Evolutionary conservation across 2,797 vertebrate species (phyloP), one percentile per base, ranked within the genome.

Genomic region (Notolabrus celidotus): DNA sequence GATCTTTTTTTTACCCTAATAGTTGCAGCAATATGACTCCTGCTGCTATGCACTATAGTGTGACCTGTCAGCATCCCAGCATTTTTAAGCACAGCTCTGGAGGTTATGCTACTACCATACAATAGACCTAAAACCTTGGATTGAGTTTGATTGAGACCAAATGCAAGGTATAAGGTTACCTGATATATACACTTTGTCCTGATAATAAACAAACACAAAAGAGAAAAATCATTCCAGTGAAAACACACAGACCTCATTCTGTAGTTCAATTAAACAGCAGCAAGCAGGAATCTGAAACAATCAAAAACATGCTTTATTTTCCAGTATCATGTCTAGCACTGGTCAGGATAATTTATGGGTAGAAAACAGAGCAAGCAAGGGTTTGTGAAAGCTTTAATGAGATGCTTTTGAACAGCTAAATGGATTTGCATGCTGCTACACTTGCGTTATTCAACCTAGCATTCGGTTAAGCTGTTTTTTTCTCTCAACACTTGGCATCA

Each of bases 391-490:
- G 51, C 65, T 51, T 57, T 61, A 64, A 79, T 76, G 53, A 81
- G 67, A 71, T 70, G 52, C 55, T 78, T 65, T 36, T 71, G 58
- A 86, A 66, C 29, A 62, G 23, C 47, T 59, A 36, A 83, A 79
- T 65, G 36, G 45, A 76, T 81, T 61, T 59, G 56, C 67, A 67
- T 55, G 71, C 64, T 38, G 64, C 54, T 47, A 58, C 64, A 56
- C 56, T 79, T 41, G 6, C 10, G 11, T 57, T 63, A 59, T 41
- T 69, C 47, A 59, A 43, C 19, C 15, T 31, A 58, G 42, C 55
- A 33, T 58, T 73, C 16, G n/a, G 6, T 55, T 25, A 59, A 47
- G 47, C 54, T 22, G 20, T 42, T 2, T 60, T 36, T 34, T 53
- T 31, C 65, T 31, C 65, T 23, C 5, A 5, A 65, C 77, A 84